Percentiles rank a stretch among this genome's conserved stretches.
Conservation (phyloP, 2,888 invertebrate species). For the Temnothorax ravouxi region DNA sequence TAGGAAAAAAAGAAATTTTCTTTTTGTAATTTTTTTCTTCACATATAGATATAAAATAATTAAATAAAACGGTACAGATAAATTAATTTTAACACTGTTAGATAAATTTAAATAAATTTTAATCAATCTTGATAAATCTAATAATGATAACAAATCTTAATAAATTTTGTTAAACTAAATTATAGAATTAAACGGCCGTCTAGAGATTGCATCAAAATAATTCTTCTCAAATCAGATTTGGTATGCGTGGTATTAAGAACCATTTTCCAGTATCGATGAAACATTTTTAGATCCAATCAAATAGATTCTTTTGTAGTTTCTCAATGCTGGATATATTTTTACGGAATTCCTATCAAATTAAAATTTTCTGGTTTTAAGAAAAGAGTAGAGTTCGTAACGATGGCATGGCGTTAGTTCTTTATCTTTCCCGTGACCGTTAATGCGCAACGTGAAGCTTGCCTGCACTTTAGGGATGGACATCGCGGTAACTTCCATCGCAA, state of each 20-base stretch:
- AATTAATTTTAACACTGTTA: not conserved
- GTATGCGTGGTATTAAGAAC: no score
- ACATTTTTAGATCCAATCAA: no score
- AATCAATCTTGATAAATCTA: not conserved
- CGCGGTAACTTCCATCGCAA: conserved; percentile 43
- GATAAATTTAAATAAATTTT: not conserved
- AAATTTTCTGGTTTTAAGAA: not conserved
- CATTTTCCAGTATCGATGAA: no score
- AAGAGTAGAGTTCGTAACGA: not conserved
- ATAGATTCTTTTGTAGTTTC: not conserved
- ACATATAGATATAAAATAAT: not conserved
- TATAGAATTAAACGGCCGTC: not conserved
- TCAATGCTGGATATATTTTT: not conserved
- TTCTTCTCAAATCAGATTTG: not conserved
- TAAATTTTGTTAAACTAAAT: not conserved
- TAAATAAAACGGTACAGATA: not conserved
- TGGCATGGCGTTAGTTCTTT: not conserved
- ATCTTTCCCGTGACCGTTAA: not conserved
- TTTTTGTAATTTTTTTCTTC: not conserved
- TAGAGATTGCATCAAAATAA: not conserved
- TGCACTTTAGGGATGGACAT: conserved; percentile 25
- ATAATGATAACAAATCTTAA: not conserved
- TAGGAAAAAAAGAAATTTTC: not conserved
- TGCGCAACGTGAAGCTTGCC: not conserved
- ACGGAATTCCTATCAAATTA: not conserved